phyloP scores from a whole-genome alignment of 2,888 invertebrate genomes.

The Eupelmus urozonus region DNA sequence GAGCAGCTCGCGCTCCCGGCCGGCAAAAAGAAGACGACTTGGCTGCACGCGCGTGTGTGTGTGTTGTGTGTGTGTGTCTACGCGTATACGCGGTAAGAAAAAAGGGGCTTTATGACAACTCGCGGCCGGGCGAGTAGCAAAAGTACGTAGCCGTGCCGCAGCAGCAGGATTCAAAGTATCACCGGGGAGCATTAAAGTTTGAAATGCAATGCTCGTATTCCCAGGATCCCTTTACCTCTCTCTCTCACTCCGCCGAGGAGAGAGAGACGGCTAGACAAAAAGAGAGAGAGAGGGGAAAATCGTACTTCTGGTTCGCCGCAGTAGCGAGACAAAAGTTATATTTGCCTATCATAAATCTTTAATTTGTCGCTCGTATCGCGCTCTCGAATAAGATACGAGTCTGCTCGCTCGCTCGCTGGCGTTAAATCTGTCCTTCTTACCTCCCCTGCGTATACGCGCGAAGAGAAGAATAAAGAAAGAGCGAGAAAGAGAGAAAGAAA shows the following conservation, averaged over 20 bases:
- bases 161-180: slow-evolving; percentile 56
- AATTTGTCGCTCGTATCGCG: slow-evolving; percentile 64
- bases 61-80: background rate
- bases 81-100: slow-evolving; percentile 5
- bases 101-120: slow-evolving; percentile 49
- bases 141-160: background rate
- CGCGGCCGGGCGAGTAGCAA: slow-evolving; percentile 5
- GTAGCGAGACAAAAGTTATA: slow-evolving; percentile 59
- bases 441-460: background rate
- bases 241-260: too few species aligned
- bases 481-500: slow-evolving; percentile 30
- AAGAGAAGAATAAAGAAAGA: background rate
- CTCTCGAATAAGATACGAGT: slow-evolving; percentile 61
- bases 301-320: slow-evolving; percentile 20
- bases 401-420: slow-evolving; percentile 43
- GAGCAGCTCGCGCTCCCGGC: slow-evolving; percentile 17
- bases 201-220: slow-evolving; percentile 58
- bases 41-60: background rate
- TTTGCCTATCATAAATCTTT: slow-evolving; percentile 65
- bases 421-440: slow-evolving; percentile 39
- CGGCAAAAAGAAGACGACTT: too few species aligned
- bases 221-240: slow-evolving; percentile 42
- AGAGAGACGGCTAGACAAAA: slow-evolving; percentile 3
- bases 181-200: slow-evolving; percentile 61
- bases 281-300: background rate